Base-by-base conservation (phyloP, 2,797 vertebrate species). In the Limnodromus scolopaceus region DNA sequence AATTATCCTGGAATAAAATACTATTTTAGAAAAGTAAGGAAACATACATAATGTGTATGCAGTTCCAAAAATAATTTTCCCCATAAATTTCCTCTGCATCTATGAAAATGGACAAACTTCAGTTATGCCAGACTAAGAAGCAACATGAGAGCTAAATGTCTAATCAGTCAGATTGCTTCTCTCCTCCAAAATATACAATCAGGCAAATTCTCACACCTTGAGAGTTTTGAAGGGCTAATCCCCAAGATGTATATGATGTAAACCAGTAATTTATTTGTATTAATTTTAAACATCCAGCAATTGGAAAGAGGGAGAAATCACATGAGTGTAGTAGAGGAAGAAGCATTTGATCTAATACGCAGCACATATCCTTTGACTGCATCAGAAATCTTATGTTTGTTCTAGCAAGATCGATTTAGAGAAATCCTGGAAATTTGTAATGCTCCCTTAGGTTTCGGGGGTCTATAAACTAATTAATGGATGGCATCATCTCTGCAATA, bases 401-500 rank as follows among this genome's bases (percentile, higher is more conserved):
- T 48, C 72, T 63, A 57, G 32, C 27, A 78, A 81, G 51, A 65
- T 6, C 18, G n/a, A 66, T 41, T 81, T 48, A 66, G 49, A 66
- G 55, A 89, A 92, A 80, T 38, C 22, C 19, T 57, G 53, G n/a
- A 87, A 76, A 95, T 74, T 92, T 95, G 39, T 89, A 32, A 32
- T 17, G 43, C 14, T 87, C 32, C 32, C 30, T 91, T 86, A 66
- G 23, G 13, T 92, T 77, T 77, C 16, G 1, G 43, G 10, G 6
- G 12, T 55, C 38, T 89, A 39, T 36, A 72, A 86, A 70, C 36
- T 84, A 91, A 93, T 87, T 84, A 90, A 93, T 71, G 90, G 53
- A 70, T 46, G 9, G 64, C 30, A 95, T 79, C 6, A 36, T 82
- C 48, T 87, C 60, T 79, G 38, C 39, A 65, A 75, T 60, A 49